Base-by-base conservation (phyloP, 2,797 vertebrate species). In the Spheniscus humboldti region DNA sequence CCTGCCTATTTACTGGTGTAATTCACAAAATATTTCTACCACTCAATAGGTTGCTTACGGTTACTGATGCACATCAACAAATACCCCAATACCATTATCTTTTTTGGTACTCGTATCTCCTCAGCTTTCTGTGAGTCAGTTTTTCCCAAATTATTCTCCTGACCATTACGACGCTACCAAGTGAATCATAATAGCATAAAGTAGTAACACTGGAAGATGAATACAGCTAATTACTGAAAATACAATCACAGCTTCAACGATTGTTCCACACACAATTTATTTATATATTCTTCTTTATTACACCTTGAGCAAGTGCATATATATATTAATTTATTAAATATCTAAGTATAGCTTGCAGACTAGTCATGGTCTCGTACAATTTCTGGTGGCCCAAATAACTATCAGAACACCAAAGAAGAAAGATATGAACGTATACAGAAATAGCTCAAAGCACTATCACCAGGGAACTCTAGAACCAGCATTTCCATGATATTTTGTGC, bases 191-290 rank as follows among this genome's bases (percentile, higher is more conserved):
- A n/a, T 0, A 81, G 35, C 52, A 56, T 7, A 5, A 68, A 84
- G 72, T 1, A 73, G 48, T 37, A 96, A 30, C 35, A 62, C 24
- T 75, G 55, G 33, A 62, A 85, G 53, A 75, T 25, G 43, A 92
- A 30, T 6, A 69, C 17, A 92, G 35, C 10, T 86, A 84, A 88
- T 93, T 78, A 78, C 76, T 56, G 56, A 86, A 93, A 86, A 91
- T 25, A 94, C 84, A 92, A 92, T 57, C 69, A 59, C 17, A 76
- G 43, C 79, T 93, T 95, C 86, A 93, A 93, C 88, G 83, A 75
- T 18, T 80, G 55, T 47, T 93, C 39, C 59, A 50, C 66, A 43
- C 30, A 45, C 37, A 78, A 3, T 41, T 41, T 82, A 69, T 82
- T 86, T 67, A 74, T 53, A 82, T 11, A 41, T 4, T 52, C 30